phyloP scores from a whole-genome alignment of 1,140 invertebrate species.

The Lethrus apterus region DNA sequence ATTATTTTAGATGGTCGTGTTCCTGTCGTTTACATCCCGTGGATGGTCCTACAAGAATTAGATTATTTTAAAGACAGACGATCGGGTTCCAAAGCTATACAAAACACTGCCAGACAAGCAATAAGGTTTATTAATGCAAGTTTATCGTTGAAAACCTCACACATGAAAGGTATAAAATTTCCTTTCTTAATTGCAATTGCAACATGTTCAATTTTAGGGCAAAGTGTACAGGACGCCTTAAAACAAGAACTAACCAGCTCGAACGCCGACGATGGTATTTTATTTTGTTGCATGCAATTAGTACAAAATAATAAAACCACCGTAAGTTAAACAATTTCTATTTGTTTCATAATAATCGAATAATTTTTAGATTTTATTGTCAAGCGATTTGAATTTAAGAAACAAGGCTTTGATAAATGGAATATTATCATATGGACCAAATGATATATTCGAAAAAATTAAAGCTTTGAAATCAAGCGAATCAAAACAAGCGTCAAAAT shows the following conservation, averaged over 20 bases:
- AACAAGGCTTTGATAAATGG: constrained; percentile 11
- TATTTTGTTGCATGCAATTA: constrained; percentile 13
- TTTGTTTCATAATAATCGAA: not conserved
- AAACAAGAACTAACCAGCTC: not conserved
- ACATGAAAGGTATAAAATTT: constrained; percentile 5
- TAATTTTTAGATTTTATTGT: constrained; percentile 10
- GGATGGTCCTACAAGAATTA: constrained; percentile 20
- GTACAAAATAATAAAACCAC: not conserved
- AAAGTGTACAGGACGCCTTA: constrained; percentile 10
- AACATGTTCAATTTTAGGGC: constrained; percentile 8
- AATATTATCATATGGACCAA: constrained; percentile 1
- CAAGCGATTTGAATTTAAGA: constrained; percentile 12
- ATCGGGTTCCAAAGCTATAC: not conserved
- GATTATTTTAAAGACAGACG: constrained; percentile 18
- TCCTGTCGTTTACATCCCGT: constrained; percentile 12
- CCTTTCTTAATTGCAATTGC: not conserved
- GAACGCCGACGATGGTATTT: constrained; percentile 11
- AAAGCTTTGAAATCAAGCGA: not conserved
- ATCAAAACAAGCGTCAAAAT: not conserved
- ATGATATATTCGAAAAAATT: constrained; percentile 2
- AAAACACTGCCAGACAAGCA: constrained; percentile 8
- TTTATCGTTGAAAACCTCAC: not conserved
- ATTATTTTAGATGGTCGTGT: not conserved
- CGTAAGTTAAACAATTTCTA: constrained; percentile 4
- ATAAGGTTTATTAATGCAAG: constrained; percentile 14